A percentile compares a stretch with the other conserved stretches of the same genome.
Evolutionary conservation across 1,140 invertebrate species (phyloP).

Genomic region (Drosophila pseudoananassae): DNA sequence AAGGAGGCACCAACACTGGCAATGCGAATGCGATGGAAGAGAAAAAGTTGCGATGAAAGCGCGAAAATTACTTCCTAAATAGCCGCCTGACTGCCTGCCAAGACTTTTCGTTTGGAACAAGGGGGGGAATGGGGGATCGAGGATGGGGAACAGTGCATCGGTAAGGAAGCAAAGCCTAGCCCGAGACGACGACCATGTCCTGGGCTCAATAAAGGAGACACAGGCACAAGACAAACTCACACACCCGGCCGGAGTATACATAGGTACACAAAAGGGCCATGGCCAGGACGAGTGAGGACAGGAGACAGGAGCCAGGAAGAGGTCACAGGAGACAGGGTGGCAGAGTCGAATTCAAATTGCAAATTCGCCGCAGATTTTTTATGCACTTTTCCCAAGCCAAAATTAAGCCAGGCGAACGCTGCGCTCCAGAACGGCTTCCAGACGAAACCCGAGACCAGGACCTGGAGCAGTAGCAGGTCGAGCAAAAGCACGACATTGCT

Average conservation of each 20-base stretch:
- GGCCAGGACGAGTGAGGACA: background rate
- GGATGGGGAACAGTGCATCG: background rate
- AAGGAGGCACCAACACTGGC: background rate
- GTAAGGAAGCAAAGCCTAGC: constrained; percentile 21
- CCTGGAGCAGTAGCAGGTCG: background rate
- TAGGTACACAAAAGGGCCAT: constrained; percentile 13
- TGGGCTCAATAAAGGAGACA: constrained; percentile 73
- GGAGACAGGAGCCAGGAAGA: constrained; percentile 11
- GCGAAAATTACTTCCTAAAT: constrained; percentile 82
- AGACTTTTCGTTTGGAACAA: constrained; percentile 43
- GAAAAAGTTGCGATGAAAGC: constrained; percentile 74
- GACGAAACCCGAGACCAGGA: constrained; percentile 31
- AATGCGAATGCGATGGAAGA: constrained; percentile 17
- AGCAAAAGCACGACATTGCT: constrained; percentile 47
- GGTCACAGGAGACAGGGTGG: constrained; percentile 26
- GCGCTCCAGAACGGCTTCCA: constrained; percentile 67
- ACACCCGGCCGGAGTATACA: constrained; percentile 9
- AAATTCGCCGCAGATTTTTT: constrained; percentile 81
- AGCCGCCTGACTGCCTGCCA: constrained; percentile 79
- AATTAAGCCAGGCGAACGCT: constrained; percentile 76
- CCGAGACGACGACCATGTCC: constrained; percentile 55
- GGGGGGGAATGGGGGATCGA: background rate
- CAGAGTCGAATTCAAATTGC: constrained; percentile 75
- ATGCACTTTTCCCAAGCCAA: constrained; percentile 79
- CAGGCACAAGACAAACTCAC: constrained; percentile 20